Evolutionary conservation across 1,140 invertebrate genomes (phyloP), one percentile per base, ranked within the genome.

Genomic region (Bombus impatiens): DNA sequence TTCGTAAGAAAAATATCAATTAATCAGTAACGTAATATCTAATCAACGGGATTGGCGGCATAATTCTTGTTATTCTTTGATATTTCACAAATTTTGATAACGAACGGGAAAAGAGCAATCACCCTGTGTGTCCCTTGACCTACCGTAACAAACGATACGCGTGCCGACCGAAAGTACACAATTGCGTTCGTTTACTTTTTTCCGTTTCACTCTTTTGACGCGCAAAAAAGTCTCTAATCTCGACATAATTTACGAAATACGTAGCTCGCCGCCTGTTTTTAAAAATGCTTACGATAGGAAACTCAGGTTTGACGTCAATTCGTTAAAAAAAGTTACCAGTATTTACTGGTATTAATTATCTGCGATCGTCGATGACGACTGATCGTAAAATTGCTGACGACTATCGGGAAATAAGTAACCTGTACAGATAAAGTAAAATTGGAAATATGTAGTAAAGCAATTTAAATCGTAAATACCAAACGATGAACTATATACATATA

Each of bases 231-330:
- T 67, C 10, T 5, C 35, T 32, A 32, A 57, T 42, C 67, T 53
- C 2, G 22, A 13, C 25, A 40, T 57, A 53, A 62, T 47, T n/a
- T n/a, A 59, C 53, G 22, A 59, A 84, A 47, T 15, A 53, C 35
- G 53, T 78, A 77, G 12, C 65, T 65, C 37, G 47, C 37, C 1
- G 25, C 15, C 18, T 42, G 59, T 83, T 77, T 78, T 53, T 53
- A 79, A 77, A 83, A 82, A 9, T n/a, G 47, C 74, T 70, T 65
- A 81, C 78, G 67, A 18, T 76, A 37, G 40, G 70, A 82, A 88
- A 72, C 28, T 65, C n/a, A 6, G 53, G 42, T 79, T 76, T 89
- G 87, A 89, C 88, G 88, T 89, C 87, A 89, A 87, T 87, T 72
- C 32, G 37, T 65, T 57, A 86, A 89, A 87, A 88, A 75, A 81